phyloP scores from a whole-genome alignment of 2,888 invertebrate genomes.

The Pinctada fucata region DNA sequence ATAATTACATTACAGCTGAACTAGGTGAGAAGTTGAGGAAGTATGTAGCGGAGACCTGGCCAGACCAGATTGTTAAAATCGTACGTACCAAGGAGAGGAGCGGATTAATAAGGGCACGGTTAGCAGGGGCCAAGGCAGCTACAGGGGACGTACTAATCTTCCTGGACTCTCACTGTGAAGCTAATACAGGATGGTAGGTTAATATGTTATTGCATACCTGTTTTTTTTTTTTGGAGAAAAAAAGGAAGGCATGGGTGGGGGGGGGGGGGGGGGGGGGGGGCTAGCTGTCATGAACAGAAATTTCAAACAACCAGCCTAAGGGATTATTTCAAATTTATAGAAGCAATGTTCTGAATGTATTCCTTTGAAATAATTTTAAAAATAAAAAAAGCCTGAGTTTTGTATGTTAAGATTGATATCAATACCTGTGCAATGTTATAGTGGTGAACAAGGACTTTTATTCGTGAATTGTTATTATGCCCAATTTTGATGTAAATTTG shows the following conservation, averaged over 20 bases:
- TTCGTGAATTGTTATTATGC: too few relatives aligned
- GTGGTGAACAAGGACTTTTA: too few relatives aligned
- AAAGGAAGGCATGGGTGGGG: too few relatives aligned
- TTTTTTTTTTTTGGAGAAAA: neutral
- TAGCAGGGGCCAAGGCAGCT: slow-evolving; percentile 91
- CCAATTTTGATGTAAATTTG: too few relatives aligned
- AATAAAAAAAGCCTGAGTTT: too few relatives aligned
- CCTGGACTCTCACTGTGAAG: slow-evolving; percentile 77
- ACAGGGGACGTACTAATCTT: slow-evolving; percentile 76
- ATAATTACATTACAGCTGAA: slow-evolving; percentile 57
- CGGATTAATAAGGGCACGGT: slow-evolving; percentile 92
- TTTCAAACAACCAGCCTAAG: too few relatives aligned
- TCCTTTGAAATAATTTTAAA: too few relatives aligned
- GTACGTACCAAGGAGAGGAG: slow-evolving; percentile 86
- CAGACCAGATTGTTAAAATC: slow-evolving; percentile 82
- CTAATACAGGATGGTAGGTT: slow-evolving; percentile 69
- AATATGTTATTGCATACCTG: neutral
- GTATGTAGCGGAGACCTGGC: slow-evolving; percentile 82
- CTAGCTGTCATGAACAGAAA: too few relatives aligned
- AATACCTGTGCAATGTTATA: too few relatives aligned
- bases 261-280: neutral
- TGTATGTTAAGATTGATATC: too few relatives aligned
- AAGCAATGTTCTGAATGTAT: too few relatives aligned
- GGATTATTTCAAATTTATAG: too few relatives aligned
- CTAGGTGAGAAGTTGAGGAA: slow-evolving; percentile 67